A percentile compares a stretch with the other conserved stretches of the same genome.
phyloP scores from a whole-genome alignment of 1,140 invertebrate species.

The Heliconius nattereri region DNA sequence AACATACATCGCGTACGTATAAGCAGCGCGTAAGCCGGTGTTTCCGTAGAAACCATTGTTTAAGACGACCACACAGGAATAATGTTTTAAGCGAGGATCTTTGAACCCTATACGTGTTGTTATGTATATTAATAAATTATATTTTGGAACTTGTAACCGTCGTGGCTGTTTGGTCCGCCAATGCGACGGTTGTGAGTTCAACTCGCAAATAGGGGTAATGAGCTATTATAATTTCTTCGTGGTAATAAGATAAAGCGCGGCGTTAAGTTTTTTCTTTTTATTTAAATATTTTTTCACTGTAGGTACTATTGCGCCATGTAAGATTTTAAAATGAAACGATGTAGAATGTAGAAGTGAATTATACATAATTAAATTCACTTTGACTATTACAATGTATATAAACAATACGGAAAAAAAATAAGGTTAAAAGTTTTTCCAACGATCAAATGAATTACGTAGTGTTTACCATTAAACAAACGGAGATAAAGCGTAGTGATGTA shows the following conservation, averaged over 20 bases:
- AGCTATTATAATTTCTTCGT: too few relatives aligned
- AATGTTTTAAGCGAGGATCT: constrained; percentile 4
- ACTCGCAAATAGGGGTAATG: too few relatives aligned
- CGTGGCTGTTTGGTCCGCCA: neutral
- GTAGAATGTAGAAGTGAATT: too few relatives aligned
- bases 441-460: neutral
- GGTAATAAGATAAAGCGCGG: too few relatives aligned
- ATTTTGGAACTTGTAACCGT: neutral
- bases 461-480: neutral
- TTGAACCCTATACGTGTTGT: constrained; percentile 4
- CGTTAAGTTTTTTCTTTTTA: too few relatives aligned
- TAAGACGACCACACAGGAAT: constrained; percentile 6
- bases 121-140: neutral
- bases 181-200: too few relatives aligned
- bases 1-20: constrained; percentile 5
- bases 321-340: too few relatives aligned
- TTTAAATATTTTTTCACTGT: too few relatives aligned
- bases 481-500: neutral
- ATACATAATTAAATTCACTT: too few relatives aligned
- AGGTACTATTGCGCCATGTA: too few relatives aligned
- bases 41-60: constrained; percentile 12
- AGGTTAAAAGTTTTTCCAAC: neutral
- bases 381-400: too few relatives aligned
- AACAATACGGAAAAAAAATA: too few relatives aligned
- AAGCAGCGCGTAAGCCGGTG: constrained; percentile 14